phyloP scores from a whole-genome alignment of 2,113 vertebrate species.

The Narcine bancroftii region DNA sequence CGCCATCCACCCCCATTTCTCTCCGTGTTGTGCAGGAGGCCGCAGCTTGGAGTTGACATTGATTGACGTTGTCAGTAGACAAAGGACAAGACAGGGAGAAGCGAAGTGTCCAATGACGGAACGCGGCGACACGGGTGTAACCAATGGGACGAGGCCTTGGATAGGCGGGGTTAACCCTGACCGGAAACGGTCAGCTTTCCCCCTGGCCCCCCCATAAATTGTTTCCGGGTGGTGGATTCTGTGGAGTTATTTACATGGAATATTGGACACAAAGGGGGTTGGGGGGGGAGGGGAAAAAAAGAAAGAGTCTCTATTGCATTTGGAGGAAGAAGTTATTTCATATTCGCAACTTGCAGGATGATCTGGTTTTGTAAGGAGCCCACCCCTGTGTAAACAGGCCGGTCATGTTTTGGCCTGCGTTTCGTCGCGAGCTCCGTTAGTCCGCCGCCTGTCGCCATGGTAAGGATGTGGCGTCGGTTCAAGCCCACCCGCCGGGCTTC shows the following conservation, averaged over 20 bases:
- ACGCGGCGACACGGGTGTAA: background rate
- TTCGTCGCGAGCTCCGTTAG: background rate
- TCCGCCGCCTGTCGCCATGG: background rate
- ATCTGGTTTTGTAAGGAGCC: background rate
- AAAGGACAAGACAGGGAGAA: background rate
- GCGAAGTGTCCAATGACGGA: too few relatives aligned
- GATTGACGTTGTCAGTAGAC: background rate
- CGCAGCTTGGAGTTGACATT: too few relatives aligned
- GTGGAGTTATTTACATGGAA: background rate
- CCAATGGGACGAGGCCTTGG: background rate
- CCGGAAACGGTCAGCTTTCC: background rate
- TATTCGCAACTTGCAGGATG: background rate
- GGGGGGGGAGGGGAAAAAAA: too few relatives aligned
- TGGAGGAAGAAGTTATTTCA: background rate
- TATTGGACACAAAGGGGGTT: too few relatives aligned
- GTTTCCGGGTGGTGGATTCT: background rate
- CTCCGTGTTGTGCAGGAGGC: too few relatives aligned
- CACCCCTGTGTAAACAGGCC: background rate
- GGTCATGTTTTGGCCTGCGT: background rate
- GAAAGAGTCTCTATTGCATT: background rate
- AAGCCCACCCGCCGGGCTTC: background rate
- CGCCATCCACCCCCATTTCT: background rate
- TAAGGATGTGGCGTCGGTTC: background rate
- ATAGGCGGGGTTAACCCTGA: background rate
- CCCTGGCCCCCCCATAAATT: background rate